Evolutionary conservation across 2,113 vertebrate species (phyloP).

Genomic region (Corythornis madagascariensis): DNA sequence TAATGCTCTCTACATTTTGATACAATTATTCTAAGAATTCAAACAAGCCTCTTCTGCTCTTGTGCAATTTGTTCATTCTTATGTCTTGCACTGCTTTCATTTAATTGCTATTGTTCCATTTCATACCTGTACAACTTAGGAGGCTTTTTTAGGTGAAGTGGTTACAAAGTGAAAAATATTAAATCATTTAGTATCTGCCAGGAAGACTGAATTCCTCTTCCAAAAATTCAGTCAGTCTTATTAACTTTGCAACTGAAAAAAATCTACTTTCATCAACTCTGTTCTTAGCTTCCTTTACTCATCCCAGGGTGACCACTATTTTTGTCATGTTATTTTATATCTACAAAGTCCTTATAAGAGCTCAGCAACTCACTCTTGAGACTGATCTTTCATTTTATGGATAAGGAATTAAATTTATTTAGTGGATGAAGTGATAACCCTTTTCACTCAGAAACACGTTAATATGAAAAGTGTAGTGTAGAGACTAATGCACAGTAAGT

Average conservation of each 20-base stretch:
- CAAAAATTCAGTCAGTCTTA: background rate
- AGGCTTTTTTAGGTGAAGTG: background rate
- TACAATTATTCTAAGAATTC: background rate
- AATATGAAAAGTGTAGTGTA: background rate
- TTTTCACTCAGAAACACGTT: background rate
- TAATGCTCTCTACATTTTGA: background rate
- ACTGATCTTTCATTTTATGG: slow-evolving; percentile 14
- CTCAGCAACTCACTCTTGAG: slow-evolving; percentile 4
- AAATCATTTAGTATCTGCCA: background rate
- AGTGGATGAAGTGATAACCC: background rate
- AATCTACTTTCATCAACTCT: background rate
- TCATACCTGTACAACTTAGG: background rate
- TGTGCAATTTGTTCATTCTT: background rate
- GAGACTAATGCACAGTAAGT: background rate
- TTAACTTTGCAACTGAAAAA: background rate
- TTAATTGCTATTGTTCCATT: background rate
- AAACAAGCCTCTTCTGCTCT: background rate
- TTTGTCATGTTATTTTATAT: slow-evolving; percentile 17
- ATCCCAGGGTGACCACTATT: background rate
- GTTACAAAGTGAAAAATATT: background rate
- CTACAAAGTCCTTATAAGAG: background rate
- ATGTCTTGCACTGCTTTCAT: background rate
- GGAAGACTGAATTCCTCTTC: slow-evolving; percentile 6
- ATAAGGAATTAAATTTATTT: slow-evolving; percentile 15
- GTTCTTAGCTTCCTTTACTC: background rate